phyloP scores from a whole-genome alignment of 53 echinoderm and acorn worm species.

The Temnopleurus reevesii region DNA sequence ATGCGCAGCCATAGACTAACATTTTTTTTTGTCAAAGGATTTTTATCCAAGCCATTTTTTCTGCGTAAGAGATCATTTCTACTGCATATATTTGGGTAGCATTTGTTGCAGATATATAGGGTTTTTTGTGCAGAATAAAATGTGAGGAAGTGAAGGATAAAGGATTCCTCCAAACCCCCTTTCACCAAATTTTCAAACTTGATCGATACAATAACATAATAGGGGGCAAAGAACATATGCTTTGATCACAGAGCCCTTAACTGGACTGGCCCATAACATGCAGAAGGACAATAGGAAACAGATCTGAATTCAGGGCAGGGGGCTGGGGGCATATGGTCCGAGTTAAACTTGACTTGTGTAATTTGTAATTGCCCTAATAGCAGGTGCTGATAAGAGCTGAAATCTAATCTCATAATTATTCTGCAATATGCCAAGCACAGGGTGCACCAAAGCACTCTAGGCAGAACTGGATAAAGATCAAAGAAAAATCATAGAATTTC shows the following conservation, averaged over 20 bases:
- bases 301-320: background rate
- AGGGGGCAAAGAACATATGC: too few species aligned
- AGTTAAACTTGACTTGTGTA: constrained; percentile 48
- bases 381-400: constrained; percentile 20
- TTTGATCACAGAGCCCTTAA: too few species aligned
- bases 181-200: too few species aligned
- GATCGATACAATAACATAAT: too few species aligned
- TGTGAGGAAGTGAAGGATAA: background rate
- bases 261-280: too few species aligned
- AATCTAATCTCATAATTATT: constrained; percentile 21
- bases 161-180: too few species aligned
- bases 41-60: background rate
- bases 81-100: background rate
- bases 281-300: background rate
- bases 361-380: constrained; percentile 26
- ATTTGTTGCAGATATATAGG: too few species aligned
- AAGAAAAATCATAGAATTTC: background rate
- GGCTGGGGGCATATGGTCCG: constrained; percentile 18
- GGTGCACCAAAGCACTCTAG: background rate
- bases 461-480: background rate
- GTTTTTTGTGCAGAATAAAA: background rate
- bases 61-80: background rate
- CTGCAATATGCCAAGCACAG: background rate
- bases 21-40: background rate
- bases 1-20: background rate